Evolutionary conservation across 2,888 invertebrate species (phyloP).

Genomic region (Xanthorhoe spadicearia): DNA sequence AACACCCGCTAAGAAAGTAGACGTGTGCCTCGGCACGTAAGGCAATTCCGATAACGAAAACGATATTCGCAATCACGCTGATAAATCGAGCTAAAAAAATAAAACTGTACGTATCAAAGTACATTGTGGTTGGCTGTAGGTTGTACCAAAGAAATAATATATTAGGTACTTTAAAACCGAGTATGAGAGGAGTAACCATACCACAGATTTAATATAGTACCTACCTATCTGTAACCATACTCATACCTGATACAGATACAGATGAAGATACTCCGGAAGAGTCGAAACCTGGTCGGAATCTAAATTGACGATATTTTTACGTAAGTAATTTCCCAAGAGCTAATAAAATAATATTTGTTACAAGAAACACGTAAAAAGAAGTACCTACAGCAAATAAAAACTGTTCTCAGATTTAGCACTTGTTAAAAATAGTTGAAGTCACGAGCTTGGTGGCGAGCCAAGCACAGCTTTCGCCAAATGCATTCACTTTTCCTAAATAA

Average conservation of each 20-base stretch:
- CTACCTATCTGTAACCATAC: no score
- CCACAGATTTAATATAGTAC: no score
- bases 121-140: no score
- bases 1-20: conserved; percentile 24
- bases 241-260: no score
- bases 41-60: conserved; percentile 28
- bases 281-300: no score
- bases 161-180: no score
- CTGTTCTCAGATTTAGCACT: conserved; percentile 19
- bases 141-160: no score
- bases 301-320: no score
- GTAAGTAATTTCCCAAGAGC: no score
- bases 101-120: neutral
- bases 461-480: conserved; percentile 40
- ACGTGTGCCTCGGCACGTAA: conserved; percentile 41
- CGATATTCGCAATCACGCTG: conserved; percentile 26
- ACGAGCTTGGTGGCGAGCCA: conserved; percentile 39
- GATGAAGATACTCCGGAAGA: no score
- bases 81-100: conserved; percentile 10
- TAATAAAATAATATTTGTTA: no score
- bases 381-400: conserved; percentile 14
- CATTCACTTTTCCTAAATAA: conserved; percentile 27
- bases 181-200: no score
- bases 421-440: conserved; percentile 36
- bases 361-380: conserved; percentile 12